Base-by-base conservation (phyloP, 2,888 invertebrate genomes). In the Chrysolina oricalcia region DNA sequence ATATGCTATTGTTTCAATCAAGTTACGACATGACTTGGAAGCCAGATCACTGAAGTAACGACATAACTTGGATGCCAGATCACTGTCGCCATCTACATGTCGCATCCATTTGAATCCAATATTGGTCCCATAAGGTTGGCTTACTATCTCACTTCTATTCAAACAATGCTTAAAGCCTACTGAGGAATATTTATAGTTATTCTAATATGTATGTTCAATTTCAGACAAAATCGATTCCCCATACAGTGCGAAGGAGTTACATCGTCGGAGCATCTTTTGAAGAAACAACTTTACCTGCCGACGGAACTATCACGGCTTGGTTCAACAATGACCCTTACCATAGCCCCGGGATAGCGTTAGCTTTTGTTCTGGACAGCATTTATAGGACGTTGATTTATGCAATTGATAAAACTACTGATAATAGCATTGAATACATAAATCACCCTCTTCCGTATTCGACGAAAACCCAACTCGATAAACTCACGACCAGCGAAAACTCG, bases 241-340 rank as follows among this genome's bases (percentile, higher is more conserved):
- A 84, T 10, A 81, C 82, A 9, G 86, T 87, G 3, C 81, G 87
- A 41, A 81, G 84, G 63, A 76, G 82, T 21, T 89, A 93, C 78
- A 85, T 93, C 74, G 90, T 90, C 0, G 93, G 92, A 0, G 92
- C 92, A 0, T 90, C 91, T 0, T 90, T 92, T 81, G 77, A 72
- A n/a, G 23, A 23, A n/a, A 59, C 5, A 9, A 2, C 9, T n/a
- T 3, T 46, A 50, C 41, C 65, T 3, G 41, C 77, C 0, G 83
- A 87, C 0, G 91, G 46, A 6, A 35, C 27, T 8, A 59, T 92
- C 1, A 92, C 90, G 0, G 94, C 93, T 0, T 93, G 93, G 92
- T 94, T 95, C 87, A 96, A 96, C 84, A 95, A 95, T 86, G 94
- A 95, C 84, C 94, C 95, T 0, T 93, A 92, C 83, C 96, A 96